Conservation (phyloP, 2,797 vertebrate species). For the Lepilemur ruficaudatus region DNA sequence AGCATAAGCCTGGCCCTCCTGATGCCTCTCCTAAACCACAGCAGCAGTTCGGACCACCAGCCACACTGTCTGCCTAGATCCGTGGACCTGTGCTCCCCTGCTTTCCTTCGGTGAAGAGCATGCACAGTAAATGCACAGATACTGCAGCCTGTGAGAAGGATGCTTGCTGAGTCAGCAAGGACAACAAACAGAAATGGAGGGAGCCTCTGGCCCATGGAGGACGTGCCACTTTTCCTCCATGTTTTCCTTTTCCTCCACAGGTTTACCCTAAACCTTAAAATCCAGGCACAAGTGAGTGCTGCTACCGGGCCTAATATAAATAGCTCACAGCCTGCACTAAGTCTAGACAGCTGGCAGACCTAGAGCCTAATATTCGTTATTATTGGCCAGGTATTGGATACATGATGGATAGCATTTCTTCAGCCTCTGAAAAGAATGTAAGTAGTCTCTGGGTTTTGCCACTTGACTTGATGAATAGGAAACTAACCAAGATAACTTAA, state of each 20-base stretch:
- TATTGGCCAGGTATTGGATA: not conserved
- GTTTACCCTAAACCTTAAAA: not conserved
- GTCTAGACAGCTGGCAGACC: not conserved
- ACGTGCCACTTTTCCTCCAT: not conserved
- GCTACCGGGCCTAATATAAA: not conserved
- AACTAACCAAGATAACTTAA: not conserved
- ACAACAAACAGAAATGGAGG: fast-evolving
- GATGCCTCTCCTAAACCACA: not conserved
- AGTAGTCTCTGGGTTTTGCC: too few relatives aligned
- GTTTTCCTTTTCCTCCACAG: not conserved
- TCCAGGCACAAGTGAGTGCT: not conserved
- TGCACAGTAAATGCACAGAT: fast-evolving
- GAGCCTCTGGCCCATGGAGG: not conserved
- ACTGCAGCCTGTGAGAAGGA: not conserved
- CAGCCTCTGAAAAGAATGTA: not conserved
- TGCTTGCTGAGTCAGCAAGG: not conserved
- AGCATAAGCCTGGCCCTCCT: not conserved
- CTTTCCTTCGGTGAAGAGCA: not conserved
- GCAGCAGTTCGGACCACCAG: not conserved
- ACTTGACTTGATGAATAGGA: not conserved
- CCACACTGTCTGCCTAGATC: not conserved
- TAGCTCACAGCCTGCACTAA: not conserved
- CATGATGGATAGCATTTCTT: not conserved
- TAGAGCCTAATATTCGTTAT: fast-evolving
- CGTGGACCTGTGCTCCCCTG: fast-evolving